Evolutionary conservation across 1,140 invertebrate species (phyloP), one percentile per base, ranked within the genome.

Genomic region (Drosophila neocordata): DNA sequence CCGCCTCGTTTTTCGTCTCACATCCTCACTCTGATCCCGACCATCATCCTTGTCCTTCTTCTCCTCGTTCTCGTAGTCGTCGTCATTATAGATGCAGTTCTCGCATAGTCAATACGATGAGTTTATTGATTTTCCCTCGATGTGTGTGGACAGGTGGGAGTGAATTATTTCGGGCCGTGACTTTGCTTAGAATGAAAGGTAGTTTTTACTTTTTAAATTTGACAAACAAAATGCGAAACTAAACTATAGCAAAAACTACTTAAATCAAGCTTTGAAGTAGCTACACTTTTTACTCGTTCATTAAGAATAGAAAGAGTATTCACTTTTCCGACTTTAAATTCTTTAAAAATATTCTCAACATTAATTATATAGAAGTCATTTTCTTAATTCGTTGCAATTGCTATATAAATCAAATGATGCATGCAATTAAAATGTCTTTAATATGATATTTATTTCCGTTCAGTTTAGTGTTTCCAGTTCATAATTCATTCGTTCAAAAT

Each of bases 81-180:
- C 70, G 53, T 55, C 55, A 65, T 57, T 73, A 56, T 18, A 27
- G 53, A 56, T 56, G 53, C 53, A 56, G 53, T 35, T 48, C 41
- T 68, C 35, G 22, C 60, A 31, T 73, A 48, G 61, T 65, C 62
- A 71, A 62, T 66, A 56, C 65, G 55, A 52, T 63, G 62, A 58
- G 62, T 74, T 70, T 77, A 77, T 77, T 60, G 74, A 77, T 74
- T 77, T 77, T 75, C 18, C 59, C 31, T 69, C 44, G 12, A 34
- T 61, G 20, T 48, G 13, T 48, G 15, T 48, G 41, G 41, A 48
- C 41, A 48, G 41, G 41, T 48, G 9, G 41, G 9, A 48, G 41
- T 48, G 15, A 48, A 48, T 48, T 8, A 48, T 48, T 48, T 48
- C 2, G 18, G 41, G 15, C 9, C 41, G 9, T 48, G 41, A 48